Base-by-base conservation (phyloP, 2,797 vertebrate genomes). In the Podargus strigoides region DNA sequence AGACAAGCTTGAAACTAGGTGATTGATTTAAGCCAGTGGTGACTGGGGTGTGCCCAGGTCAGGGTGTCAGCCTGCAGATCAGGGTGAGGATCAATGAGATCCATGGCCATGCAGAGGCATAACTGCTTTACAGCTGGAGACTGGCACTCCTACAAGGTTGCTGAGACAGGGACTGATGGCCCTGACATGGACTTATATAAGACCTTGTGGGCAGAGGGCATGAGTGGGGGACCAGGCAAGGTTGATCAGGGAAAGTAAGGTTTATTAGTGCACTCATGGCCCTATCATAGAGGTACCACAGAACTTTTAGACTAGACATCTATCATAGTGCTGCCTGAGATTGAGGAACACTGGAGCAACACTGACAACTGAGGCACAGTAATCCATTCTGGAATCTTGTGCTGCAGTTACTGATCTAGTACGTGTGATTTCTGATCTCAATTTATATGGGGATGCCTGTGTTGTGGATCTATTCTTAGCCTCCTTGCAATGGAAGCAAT, bases 81-180 rank as follows among this genome's bases (percentile, higher is more conserved):
- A 28, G 12, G 34, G 23, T 83, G 28, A 56, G 75, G 32, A 64
- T 72, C 27, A 6, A 9, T 10, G 24, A 49, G 16, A 59, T 22
- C 34, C 1, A 0, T 46, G 46, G 37, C 41, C 21, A 60, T 37
- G 53, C 46, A 85, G 64, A 26, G 18, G 20, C 10, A 23, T 32
- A 19, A 21, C 28, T 64, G 37, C 15, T 16, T 1, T 30, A 12
- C 10, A 74, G 18, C 49, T 36, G 23, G 53, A 55, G 37, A 50
- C 3, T 0, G 1, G 12, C 6, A 4, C 16, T 60, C 23, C 14
- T 68, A 0, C 6, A 12, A n/a, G 17, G 12, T 5, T 66, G 11
- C n/a, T 75, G 18, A 22, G 17, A 13, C 36, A 83, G 36, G n/a
- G 16, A 12, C 27, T 22, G 9, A 4, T 9, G 10, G 17, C 46